phyloP scores from a whole-genome alignment of 2,888 invertebrate species.

The Scaptomyza parva region DNA sequence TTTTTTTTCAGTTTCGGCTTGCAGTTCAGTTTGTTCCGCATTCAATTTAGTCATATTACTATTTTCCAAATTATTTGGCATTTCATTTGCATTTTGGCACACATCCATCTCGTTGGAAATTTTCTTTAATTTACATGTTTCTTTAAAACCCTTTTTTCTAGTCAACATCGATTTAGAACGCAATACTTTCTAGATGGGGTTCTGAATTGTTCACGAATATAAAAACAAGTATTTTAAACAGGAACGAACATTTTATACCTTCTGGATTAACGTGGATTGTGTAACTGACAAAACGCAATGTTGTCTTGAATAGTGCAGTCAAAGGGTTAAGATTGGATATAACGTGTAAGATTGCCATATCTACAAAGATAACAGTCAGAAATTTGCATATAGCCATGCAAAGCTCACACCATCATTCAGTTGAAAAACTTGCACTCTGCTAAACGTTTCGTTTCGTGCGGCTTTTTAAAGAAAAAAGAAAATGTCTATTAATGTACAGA shows the following conservation, averaged over 20 bases:
- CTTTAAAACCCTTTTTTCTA: neutral
- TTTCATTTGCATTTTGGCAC: slow-evolving; percentile 1
- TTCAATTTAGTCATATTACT: slow-evolving; percentile 4
- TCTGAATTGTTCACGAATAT: neutral
- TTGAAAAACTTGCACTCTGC: neutral
- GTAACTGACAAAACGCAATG: no score
- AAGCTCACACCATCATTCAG: neutral
- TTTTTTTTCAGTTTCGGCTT: slow-evolving; percentile 2
- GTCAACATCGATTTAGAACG: slow-evolving; percentile 3
- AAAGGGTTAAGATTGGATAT: neutral
- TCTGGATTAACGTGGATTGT: no score
- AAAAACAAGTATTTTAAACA: neutral
- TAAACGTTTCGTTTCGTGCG: neutral
- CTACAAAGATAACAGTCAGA: neutral
- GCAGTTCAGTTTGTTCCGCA: neutral
- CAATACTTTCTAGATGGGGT: neutral
- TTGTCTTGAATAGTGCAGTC: neutral
- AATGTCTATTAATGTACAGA: slow-evolving; percentile 42
- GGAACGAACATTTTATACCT: no score
- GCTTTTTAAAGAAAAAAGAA: neutral
- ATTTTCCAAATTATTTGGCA: neutral
- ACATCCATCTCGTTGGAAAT: slow-evolving; percentile 29
- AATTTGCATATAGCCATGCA: neutral
- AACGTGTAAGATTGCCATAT: neutral
- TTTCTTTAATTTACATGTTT: slow-evolving; percentile 19